A percentile compares a stretch with the other conserved stretches of the same genome.
These are phyloP conservation scores for Phoebastria nigripes DNA, from an alignment of 2,797 vertebrate species.

Conservation along the genomic window DNA sequence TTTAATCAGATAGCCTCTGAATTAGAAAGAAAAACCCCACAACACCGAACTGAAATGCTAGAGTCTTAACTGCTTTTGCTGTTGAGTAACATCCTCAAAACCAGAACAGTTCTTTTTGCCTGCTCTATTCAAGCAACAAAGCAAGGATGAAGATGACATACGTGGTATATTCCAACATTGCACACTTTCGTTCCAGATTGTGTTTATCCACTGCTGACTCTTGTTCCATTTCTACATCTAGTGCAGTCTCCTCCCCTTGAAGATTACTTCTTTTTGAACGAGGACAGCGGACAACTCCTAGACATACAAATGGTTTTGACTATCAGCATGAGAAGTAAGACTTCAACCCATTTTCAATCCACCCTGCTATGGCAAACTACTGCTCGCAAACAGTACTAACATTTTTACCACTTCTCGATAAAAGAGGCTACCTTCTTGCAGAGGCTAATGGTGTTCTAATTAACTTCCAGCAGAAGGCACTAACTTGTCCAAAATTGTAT, in stretches of 20 bases:
- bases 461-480: neutral
- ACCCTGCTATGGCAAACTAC: neutral
- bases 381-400: neutral
- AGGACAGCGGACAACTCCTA: constrained; percentile 83
- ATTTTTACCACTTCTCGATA: neutral
- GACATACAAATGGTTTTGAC: neutral
- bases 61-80: neutral
- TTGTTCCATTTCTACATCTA: constrained; percentile 71
- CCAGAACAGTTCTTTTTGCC: neutral
- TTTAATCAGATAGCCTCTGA: neutral
- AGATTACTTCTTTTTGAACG: constrained; percentile 48
- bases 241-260: constrained; percentile 31
- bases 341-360: neutral
- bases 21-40: neutral
- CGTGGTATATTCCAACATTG: constrained; percentile 74
- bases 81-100: neutral
- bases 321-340: neutral
- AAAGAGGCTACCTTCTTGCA: neutral
- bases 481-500: neutral
- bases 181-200: constrained; percentile 73
- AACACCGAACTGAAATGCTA: neutral
- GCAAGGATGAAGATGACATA: constrained; percentile 42
- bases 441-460: neutral
- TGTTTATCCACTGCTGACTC: constrained; percentile 75
- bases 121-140: neutral